Conservation (phyloP, 2,113 vertebrate genomes). For the Ictidomys tridecemlineatus region DNA sequence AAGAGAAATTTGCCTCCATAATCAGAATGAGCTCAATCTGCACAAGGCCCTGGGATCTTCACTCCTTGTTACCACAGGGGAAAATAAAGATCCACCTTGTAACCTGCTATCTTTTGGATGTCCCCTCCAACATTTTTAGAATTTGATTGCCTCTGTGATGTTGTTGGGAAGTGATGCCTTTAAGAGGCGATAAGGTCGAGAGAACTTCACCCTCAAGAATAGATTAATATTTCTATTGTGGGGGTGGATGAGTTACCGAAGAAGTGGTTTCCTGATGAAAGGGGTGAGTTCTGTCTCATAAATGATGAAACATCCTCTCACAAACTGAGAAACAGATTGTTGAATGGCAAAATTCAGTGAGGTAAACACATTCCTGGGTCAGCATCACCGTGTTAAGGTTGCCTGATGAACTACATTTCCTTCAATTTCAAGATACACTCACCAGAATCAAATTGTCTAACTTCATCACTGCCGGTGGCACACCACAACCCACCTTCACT, state of each 20-base stretch:
- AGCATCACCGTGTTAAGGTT: neutral
- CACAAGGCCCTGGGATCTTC: neutral
- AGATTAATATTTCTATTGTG: neutral
- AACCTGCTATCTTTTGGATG: neutral
- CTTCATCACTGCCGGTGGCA: neutral
- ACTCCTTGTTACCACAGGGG: neutral
- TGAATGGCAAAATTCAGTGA: neutral
- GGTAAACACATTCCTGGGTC: neutral
- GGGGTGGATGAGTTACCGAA: too few relatives aligned
- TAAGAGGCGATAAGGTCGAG: neutral
- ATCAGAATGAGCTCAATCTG: neutral
- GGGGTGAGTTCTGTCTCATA: neutral
- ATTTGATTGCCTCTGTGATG: too few relatives aligned
- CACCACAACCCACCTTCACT: neutral
- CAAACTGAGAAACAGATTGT: neutral
- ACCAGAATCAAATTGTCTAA: neutral
- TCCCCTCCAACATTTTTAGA: neutral
- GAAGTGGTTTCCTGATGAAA: neutral
- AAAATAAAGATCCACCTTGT: neutral
- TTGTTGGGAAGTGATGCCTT: neutral
- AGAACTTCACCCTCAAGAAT: neutral
- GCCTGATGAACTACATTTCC: neutral
- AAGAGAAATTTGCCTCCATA: neutral
- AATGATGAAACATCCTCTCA: neutral
- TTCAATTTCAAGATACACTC: neutral